phyloP scores from a whole-genome alignment of 2,113 vertebrate species.

The Istiophorus platypterus region DNA sequence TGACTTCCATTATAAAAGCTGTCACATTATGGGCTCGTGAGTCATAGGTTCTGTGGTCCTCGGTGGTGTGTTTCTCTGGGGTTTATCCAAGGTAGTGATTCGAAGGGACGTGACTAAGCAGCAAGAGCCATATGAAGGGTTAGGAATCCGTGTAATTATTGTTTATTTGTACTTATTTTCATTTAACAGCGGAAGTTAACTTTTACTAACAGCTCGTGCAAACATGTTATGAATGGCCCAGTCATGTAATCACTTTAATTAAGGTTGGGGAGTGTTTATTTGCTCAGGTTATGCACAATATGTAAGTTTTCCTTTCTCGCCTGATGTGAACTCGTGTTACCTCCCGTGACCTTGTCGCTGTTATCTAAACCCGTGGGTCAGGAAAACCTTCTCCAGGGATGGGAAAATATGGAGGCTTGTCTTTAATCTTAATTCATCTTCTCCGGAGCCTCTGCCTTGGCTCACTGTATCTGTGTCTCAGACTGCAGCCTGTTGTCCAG shows the following conservation, averaged over 20 bases:
- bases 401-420: constrained; percentile 12
- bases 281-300: constrained; percentile 62
- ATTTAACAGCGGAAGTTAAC: constrained; percentile 81
- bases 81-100: constrained; percentile 85
- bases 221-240: constrained; percentile 74
- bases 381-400: constrained; percentile 11
- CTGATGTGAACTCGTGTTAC: constrained; percentile 67
- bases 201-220: constrained; percentile 77
- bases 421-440: constrained; percentile 37
- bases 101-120: constrained; percentile 81
- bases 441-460: constrained; percentile 15
- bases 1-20: constrained; percentile 78
- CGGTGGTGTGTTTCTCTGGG: constrained; percentile 70
- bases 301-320: constrained; percentile 58
- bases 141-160: constrained; percentile 80
- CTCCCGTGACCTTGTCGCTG: constrained; percentile 55
- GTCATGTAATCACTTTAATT: constrained; percentile 76
- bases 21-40: constrained; percentile 75
- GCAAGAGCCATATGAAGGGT: constrained; percentile 70
- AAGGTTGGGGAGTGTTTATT: constrained; percentile 68
- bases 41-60: constrained; percentile 71
- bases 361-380: constrained; percentile 32
- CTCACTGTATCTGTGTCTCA: background rate
- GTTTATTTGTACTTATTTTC: constrained; percentile 87
- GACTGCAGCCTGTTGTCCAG: constrained; percentile 35